Conservation (phyloP, 1,140 invertebrate genomes). For the Pararge aegeria region DNA sequence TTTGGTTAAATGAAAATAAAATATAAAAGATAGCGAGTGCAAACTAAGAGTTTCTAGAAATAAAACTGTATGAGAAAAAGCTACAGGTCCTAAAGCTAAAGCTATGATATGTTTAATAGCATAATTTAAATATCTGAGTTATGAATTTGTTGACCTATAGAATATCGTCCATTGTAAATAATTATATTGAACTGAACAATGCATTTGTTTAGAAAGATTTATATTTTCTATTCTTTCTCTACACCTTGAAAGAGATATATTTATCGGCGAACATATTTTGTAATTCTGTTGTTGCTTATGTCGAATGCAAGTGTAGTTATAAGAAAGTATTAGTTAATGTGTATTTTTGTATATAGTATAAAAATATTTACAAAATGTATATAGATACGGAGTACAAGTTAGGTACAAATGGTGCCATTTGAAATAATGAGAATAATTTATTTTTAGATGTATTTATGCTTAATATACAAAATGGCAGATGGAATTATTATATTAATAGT, state of each 20-base stretch:
- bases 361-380: neutral
- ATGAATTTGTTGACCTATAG: neutral
- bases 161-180: neutral
- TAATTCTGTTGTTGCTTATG: too few relatives aligned
- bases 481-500: neutral
- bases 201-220: too few relatives aligned
- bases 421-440: constrained; percentile 12
- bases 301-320: neutral
- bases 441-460: constrained; percentile 11
- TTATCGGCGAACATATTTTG: neutral
- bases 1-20: too few relatives aligned
- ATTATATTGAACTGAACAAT: too few relatives aligned
- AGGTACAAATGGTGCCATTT: constrained; percentile 14
- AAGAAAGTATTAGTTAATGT: constrained; percentile 13
- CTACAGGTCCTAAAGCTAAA: too few relatives aligned
- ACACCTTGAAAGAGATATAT: too few relatives aligned
- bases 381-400: neutral
- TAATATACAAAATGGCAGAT: constrained; percentile 9
- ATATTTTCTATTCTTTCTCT: too few relatives aligned
- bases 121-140: neutral
- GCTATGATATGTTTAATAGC: too few relatives aligned
- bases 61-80: too few relatives aligned
- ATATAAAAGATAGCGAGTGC: too few relatives aligned
- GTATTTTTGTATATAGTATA: neutral
- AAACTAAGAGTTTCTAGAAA: too few relatives aligned